These are phyloP conservation scores for Atopsyche davidsoni DNA, from an alignment of 1,140 invertebrate species.

Conservation along the genomic window DNA sequence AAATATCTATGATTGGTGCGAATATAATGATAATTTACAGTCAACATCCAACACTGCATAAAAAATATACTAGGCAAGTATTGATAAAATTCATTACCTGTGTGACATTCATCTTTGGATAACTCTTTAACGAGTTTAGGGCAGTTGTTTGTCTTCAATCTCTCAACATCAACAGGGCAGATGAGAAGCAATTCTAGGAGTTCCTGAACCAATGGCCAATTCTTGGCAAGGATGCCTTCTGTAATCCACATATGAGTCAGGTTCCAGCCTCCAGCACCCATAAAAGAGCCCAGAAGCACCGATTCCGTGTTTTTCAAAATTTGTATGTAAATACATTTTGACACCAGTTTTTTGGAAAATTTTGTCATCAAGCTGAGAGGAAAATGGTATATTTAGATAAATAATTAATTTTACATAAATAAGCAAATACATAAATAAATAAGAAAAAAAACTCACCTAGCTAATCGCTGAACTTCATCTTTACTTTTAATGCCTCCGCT, in stretches of 20 bases:
- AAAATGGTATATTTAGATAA: conserved; percentile 17
- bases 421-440: conserved; percentile 15
- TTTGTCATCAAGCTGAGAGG: conserved; percentile 87
- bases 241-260: conserved; percentile 82
- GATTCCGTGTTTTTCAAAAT: conserved; percentile 85
- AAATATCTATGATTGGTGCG: neutral
- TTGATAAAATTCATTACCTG: conserved; percentile 56
- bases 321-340: conserved; percentile 92
- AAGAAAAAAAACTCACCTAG: conserved; percentile 51
- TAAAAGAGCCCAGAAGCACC: conserved; percentile 79
- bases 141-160: conserved; percentile 84
- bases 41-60: too few species aligned
- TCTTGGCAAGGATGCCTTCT: conserved; percentile 74
- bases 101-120: conserved; percentile 72
- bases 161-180: conserved; percentile 82
- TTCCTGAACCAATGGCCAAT: conserved; percentile 80
- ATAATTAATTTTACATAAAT: conserved; percentile 10
- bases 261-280: conserved; percentile 85
- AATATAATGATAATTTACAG: conserved; percentile 9
- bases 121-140: conserved; percentile 87
- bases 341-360: conserved; percentile 91
- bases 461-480: conserved; percentile 76
- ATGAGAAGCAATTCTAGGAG: conserved; percentile 74
- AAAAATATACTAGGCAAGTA: conserved; percentile 18
- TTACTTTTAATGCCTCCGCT: conserved; percentile 81